Percentiles rank a stretch among this genome's conserved stretches.
Conservation (phyloP, 2,113 vertebrate genomes). For the Meles meles region DNA sequence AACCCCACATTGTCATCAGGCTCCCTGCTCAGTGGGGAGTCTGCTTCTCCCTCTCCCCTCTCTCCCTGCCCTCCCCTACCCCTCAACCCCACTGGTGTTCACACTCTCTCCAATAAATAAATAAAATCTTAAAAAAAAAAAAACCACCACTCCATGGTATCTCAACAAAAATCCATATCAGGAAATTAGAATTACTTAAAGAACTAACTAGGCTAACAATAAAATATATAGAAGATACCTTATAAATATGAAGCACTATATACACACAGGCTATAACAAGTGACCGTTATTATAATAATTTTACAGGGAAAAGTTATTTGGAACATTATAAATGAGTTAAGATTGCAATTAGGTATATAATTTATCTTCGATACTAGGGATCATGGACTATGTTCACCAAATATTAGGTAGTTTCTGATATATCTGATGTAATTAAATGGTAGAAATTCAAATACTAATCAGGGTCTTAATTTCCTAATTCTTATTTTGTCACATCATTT, state of each 20-base stretch:
- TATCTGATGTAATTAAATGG: neutral
- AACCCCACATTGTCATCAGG: neutral
- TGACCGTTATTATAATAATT: neutral
- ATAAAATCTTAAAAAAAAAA: neutral
- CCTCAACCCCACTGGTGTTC: neutral
- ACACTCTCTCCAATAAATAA: neutral
- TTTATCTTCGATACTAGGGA: neutral
- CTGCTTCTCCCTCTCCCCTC: neutral
- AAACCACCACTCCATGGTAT: neutral
- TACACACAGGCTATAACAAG: neutral
- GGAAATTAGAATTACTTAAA: neutral
- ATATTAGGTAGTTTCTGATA: neutral
- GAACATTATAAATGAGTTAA: neutral
- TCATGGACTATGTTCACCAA: neutral
- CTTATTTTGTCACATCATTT: neutral
- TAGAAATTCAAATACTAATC: neutral
- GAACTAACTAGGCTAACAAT: neutral
- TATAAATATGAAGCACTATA: neutral
- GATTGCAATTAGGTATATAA: neutral
- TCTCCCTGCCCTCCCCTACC: neutral
- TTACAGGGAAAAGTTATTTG: neutral
- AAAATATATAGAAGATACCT: neutral
- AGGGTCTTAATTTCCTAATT: neutral
- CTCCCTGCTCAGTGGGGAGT: neutral
- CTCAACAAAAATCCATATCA: neutral